phyloP scores from a whole-genome alignment of 2,113 vertebrate genomes.

The Paracanthobrama guichenoti region DNA sequence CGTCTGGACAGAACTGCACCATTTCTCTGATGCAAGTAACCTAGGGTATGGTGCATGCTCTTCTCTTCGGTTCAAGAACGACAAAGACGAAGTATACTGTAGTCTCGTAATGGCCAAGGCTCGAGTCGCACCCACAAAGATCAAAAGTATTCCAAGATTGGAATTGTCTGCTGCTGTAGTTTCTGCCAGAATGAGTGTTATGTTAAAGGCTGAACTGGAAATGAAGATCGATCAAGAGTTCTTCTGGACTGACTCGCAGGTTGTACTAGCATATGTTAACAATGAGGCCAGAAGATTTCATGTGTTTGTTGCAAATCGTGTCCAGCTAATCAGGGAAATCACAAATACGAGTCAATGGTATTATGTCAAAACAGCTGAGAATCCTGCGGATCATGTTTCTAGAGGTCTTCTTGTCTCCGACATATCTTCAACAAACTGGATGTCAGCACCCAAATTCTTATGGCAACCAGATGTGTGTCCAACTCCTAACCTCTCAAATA shows the following conservation, averaged over 20 bases:
- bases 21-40: conserved; percentile 41
- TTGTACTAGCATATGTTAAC: conserved; percentile 38
- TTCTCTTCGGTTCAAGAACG: conserved; percentile 33
- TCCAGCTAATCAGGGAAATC: conserved; percentile 34
- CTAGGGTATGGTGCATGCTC: too few relatives aligned
- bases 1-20: conserved; percentile 37
- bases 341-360: too few relatives aligned
- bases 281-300: conserved; percentile 50
- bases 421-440: conserved; percentile 33
- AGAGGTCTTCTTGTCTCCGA: conserved; percentile 21
- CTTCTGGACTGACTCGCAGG: conserved; percentile 43
- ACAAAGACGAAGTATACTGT: conserved; percentile 40
- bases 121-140: conserved; percentile 41
- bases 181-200: conserved; percentile 10
- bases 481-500: neutral
- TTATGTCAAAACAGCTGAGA: too few relatives aligned
- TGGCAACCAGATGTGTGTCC: neutral
- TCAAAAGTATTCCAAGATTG: conserved; percentile 37
- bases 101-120: conserved; percentile 39
- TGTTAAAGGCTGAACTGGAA: conserved; percentile 33
- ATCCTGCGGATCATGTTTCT: conserved; percentile 39
- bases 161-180: conserved; percentile 40
- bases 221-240: conserved; percentile 21
- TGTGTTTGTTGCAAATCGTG: conserved; percentile 44
- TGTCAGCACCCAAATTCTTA: conserved; percentile 21